These are phyloP conservation scores for Gambusia affinis DNA, from an alignment of 2,113 vertebrate species.

Conservation along the genomic window DNA sequence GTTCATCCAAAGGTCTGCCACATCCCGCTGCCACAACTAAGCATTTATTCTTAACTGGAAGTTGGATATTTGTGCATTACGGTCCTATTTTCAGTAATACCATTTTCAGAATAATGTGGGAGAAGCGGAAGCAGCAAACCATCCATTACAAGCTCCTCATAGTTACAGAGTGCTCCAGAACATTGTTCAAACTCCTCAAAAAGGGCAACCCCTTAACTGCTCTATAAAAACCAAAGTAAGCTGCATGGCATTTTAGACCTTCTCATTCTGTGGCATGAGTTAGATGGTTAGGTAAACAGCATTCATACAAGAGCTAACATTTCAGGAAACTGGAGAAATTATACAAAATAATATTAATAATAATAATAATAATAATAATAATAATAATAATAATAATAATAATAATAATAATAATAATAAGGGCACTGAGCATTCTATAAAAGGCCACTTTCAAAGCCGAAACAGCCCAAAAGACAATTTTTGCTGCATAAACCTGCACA, in stretches of 20 bases:
- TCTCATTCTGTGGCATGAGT: slow-evolving; percentile 50
- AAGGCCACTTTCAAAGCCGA: slow-evolving; percentile 57
- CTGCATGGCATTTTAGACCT: slow-evolving; percentile 28
- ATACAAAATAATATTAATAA: slow-evolving; percentile 41
- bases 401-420: neutral
- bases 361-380: neutral
- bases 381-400: slow-evolving; percentile 1
- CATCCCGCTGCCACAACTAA: slow-evolving; percentile 40
- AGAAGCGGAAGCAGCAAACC: slow-evolving; percentile 40
- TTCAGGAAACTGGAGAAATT: slow-evolving; percentile 63
- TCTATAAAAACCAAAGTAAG: slow-evolving; percentile 66
- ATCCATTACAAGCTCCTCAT: slow-evolving; percentile 79
- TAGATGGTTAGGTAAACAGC: slow-evolving; percentile 75
- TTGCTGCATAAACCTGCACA: too few species aligned
- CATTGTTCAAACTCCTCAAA: slow-evolving; percentile 73
- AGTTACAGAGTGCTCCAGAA: slow-evolving; percentile 72
- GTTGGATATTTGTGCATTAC: slow-evolving; percentile 77
- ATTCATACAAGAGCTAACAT: slow-evolving; percentile 70
- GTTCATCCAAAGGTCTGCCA: slow-evolving; percentile 75
- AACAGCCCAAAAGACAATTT: too few species aligned
- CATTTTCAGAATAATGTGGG: slow-evolving; percentile 72
- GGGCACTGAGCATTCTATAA: slow-evolving; percentile 52
- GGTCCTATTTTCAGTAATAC: slow-evolving; percentile 74
- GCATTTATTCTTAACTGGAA: slow-evolving; percentile 73
- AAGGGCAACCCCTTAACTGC: slow-evolving; percentile 71